These are phyloP conservation scores for Labeo calbasu DNA, from an alignment of 2,797 vertebrate species.

Conservation along the genomic window DNA sequence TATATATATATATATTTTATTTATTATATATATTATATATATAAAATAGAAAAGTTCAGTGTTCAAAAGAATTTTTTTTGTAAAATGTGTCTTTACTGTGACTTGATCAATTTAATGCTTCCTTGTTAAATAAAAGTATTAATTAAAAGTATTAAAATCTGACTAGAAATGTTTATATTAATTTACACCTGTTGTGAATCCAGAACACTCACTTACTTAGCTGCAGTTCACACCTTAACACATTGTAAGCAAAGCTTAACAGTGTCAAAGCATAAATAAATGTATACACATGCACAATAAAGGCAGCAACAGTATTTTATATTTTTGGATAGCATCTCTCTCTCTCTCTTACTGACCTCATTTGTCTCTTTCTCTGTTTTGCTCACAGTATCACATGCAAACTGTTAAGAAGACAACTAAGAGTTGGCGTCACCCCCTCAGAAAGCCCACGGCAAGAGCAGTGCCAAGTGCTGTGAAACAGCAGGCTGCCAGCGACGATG, in stretches of 20 bases:
- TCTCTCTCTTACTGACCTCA: neutral
- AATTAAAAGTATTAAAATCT: neutral
- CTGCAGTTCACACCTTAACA: neutral
- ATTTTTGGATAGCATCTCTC: neutral
- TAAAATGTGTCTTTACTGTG: slow-evolving; percentile 2
- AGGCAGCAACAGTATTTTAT: neutral
- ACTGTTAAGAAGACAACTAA: slow-evolving; percentile 82
- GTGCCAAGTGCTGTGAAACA: slow-evolving; percentile 91
- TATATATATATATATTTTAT: neutral
- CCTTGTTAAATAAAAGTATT: slow-evolving; percentile 8
- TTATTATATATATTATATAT: neutral
- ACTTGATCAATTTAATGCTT: neutral
- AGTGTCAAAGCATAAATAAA: neutral
- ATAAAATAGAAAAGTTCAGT: too few relatives aligned
- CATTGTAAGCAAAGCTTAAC: neutral
- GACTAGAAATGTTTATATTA: neutral
- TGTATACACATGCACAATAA: slow-evolving; percentile 17
- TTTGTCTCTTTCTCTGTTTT: slow-evolving; percentile 1
- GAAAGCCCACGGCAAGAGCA: slow-evolving; percentile 89
- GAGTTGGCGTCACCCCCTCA: slow-evolving; percentile 92
- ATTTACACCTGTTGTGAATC: neutral
- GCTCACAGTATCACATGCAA: slow-evolving; percentile 71
- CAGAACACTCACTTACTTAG: neutral
- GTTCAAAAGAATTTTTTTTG: neutral
- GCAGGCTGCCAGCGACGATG: slow-evolving; percentile 87